Percentiles rank a stretch among this genome's conserved stretches.
These are phyloP conservation scores for Sterrhoptilus dennistouni DNA, from an alignment of 2,113 vertebrate genomes.

Conservation along the genomic window DNA sequence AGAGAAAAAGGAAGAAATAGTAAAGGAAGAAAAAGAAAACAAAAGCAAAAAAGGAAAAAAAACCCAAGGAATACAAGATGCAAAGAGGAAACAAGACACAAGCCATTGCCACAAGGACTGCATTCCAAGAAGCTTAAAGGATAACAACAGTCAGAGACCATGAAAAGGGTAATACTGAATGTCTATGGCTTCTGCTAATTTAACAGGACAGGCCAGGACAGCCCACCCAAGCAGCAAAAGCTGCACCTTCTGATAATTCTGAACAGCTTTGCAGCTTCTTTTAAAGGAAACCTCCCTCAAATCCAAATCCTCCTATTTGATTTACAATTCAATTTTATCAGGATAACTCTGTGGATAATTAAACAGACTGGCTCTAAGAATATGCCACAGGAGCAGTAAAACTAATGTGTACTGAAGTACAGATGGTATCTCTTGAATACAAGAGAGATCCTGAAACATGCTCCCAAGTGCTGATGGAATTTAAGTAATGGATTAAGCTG, in stretches of 20 bases:
- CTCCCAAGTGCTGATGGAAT: neutral
- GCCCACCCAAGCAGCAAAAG: neutral
- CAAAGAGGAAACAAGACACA: neutral
- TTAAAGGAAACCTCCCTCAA: neutral
- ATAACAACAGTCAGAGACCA: neutral
- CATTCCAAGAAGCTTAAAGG: constrained; percentile 10
- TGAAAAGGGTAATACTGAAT: neutral
- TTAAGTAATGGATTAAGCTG: neutral
- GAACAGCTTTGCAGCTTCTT: neutral
- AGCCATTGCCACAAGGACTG: neutral
- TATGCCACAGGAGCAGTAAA: neutral
- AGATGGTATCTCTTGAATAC: neutral
- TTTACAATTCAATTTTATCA: neutral
- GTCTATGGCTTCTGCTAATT: neutral
- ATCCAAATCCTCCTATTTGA: neutral
- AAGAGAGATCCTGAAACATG: neutral
- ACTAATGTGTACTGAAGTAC: neutral
- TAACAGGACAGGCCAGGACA: neutral
- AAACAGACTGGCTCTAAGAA: neutral
- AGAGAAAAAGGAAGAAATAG: constrained; percentile 50
- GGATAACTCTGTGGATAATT: neutral
- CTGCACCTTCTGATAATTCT: neutral
- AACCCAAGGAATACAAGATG: neutral
- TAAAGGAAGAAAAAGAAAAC: neutral
- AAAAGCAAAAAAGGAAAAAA: neutral